Evolutionary conservation across 2,113 vertebrate genomes (phyloP), one percentile per base, ranked within the genome.

Genomic region (Clarias magur): DNA sequence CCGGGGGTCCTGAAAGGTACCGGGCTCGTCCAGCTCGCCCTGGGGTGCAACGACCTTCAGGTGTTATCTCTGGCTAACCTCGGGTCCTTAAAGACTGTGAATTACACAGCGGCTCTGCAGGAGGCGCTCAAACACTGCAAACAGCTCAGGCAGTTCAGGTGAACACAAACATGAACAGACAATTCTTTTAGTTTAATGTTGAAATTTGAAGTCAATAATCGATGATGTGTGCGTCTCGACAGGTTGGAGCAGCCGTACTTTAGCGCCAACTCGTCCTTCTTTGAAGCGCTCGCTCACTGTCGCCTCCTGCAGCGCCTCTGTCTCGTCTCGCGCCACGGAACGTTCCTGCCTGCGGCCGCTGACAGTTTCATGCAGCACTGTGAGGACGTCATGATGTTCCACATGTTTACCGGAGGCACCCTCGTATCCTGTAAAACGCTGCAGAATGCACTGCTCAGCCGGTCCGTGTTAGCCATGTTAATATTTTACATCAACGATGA

Each of bases 211-310:
- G 48, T 48, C 7, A 48, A 48, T 48, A 48, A 48, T 48, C 48
- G 48, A 48, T 48, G 48, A 48, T 85, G 25, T 87, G 72, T 76
- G 13, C 88, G 3, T 81, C 21, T 88, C 85, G 3, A 0, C 92
- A 99, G 98, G 93, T 95, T 99, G 70, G 98, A 99, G 92, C 97
- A 99, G 94, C 98, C 97, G 0, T 97, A 99, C 90, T 95, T 99
- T 92, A 97, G 93, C 0, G 97, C 97, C 16, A 97, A 96, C 0
- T 82, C 93, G 0, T 94, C 96, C 73, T 99, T 99, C 95, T 99
- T 99, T 86, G 96, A 97, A 91, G 97, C 97, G 0, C 94, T 99
- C 89, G 95, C 96, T 91, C 95, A 96, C 83, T 99, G 98, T 90
- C 90, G 93, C 0, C 93, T 93, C 6, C 96, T 99, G 88, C 96